A percentile compares a stretch with the other conserved stretches of the same genome.
These are phyloP conservation scores for Ia io DNA, from an alignment of 2,113 vertebrate species.

Conservation along the genomic window DNA sequence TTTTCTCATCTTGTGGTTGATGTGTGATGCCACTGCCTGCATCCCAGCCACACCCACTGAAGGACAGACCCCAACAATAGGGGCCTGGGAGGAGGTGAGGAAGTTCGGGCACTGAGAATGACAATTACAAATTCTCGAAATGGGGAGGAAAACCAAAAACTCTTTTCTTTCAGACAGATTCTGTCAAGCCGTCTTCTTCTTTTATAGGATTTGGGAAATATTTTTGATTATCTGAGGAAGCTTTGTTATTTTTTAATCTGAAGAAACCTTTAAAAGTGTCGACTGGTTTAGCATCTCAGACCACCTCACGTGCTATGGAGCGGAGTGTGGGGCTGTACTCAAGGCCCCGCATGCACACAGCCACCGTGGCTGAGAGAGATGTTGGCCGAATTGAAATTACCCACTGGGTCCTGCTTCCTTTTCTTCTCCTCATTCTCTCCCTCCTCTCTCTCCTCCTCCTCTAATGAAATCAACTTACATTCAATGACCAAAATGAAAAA, in stretches of 20 bases:
- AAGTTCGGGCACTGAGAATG: fast-evolving
- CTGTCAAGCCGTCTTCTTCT: neutral
- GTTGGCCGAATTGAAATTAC: neutral
- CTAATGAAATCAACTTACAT: conserved; percentile 34
- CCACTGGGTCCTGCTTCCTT: neutral
- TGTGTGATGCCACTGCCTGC: neutral
- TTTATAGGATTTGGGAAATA: neutral
- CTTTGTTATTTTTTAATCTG: neutral
- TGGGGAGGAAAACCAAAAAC: neutral
- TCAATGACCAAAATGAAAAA: conserved; percentile 23
- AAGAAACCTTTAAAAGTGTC: neutral
- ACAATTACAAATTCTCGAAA: neutral
- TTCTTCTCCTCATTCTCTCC: neutral
- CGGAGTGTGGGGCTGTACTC: neutral
- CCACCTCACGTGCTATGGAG: neutral
- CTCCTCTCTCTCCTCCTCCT: neutral
- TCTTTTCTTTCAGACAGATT: neutral
- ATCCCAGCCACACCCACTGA: neutral
- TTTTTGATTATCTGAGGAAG: neutral
- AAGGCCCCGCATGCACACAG: fast-evolving
- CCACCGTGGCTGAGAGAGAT: neutral
- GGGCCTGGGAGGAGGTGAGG: neutral
- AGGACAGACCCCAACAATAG: neutral
- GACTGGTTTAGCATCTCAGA: neutral
- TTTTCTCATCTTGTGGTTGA: neutral